Conservation (phyloP, 2,888 invertebrate genomes). For the Poecilus cupreus region DNA sequence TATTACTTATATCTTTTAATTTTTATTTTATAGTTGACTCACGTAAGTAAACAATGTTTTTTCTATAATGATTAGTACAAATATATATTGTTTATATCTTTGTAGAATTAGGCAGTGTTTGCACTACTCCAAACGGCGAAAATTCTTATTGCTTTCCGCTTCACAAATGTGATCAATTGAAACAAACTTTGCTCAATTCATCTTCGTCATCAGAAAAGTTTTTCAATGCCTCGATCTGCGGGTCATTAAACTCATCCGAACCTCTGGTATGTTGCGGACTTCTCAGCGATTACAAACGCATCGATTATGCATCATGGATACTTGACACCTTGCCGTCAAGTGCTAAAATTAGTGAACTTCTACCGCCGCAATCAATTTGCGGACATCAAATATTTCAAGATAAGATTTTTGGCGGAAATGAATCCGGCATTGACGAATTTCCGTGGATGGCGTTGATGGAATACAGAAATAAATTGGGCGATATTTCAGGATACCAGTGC, state of each 20-base stretch:
- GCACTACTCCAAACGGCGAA: slow-evolving; percentile 70
- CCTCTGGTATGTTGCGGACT: slow-evolving; percentile 73
- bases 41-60: slow-evolving; percentile 6
- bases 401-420: slow-evolving; percentile 64
- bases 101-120: slow-evolving; percentile 62
- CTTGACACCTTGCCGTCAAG: slow-evolving; percentile 1
- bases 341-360: slow-evolving; percentile 33
- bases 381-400: slow-evolving; percentile 21
- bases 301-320: slow-evolving; percentile 17
- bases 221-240: slow-evolving; percentile 73
- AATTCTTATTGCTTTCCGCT: slow-evolving; percentile 71
- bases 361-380: slow-evolving; percentile 32
- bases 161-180: slow-evolving; percentile 70
- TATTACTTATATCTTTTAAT: background rate
- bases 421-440: slow-evolving; percentile 70
- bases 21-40: background rate
- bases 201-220: slow-evolving; percentile 62
- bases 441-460: slow-evolving; percentile 72
- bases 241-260: slow-evolving; percentile 69
- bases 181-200: slow-evolving; percentile 66
- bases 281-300: background rate
- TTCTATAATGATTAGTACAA: background rate
- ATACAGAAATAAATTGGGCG: slow-evolving; percentile 65
- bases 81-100: background rate
- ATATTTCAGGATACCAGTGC: slow-evolving; percentile 65